Evolutionary conservation across 2,888 invertebrate genomes (phyloP).

Genomic region (Eilema caniola): DNA sequence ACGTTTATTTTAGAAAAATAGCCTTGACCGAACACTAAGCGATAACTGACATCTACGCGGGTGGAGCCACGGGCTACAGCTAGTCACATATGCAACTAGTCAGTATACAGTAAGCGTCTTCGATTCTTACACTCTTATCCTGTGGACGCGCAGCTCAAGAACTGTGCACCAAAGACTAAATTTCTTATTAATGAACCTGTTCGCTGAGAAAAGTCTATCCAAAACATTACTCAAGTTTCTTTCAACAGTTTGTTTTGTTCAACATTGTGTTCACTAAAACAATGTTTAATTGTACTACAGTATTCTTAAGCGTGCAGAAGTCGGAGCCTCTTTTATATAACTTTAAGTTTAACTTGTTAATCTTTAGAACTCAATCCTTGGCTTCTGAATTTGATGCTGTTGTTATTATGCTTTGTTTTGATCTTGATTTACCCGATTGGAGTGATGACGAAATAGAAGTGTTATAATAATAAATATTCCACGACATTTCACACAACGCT

Average conservation of each 20-base stretch:
- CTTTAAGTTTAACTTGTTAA: constrained; percentile 45
- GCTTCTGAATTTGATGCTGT: constrained; percentile 27
- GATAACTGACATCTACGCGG: too few relatives aligned
- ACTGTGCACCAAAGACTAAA: constrained; percentile 2
- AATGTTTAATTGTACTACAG: constrained; percentile 28
- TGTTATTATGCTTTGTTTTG: constrained; percentile 1
- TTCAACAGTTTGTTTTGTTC: constrained; percentile 19
- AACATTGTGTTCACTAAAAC: constrained; percentile 21
- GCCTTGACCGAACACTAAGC: too few relatives aligned
- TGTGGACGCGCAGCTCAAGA: too few relatives aligned
- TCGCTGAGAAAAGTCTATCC: neutral
- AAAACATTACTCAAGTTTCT: constrained; percentile 19
- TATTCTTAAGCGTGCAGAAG: constrained; percentile 25
- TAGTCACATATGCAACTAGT: too few relatives aligned
- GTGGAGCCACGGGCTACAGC: too few relatives aligned
- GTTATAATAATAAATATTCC: too few relatives aligned
- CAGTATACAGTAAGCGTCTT: too few relatives aligned
- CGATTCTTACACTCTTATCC: too few relatives aligned
- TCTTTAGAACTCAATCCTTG: constrained; percentile 39
- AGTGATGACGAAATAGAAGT: neutral
- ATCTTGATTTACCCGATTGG: neutral
- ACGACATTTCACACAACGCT: too few relatives aligned
- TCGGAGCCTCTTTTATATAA: constrained; percentile 38
- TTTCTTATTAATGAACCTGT: constrained; percentile 15
- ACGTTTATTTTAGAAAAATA: too few relatives aligned